These are phyloP conservation scores for Cossypha heuglini DNA, from an alignment of 2,797 vertebrate genomes.

Conservation along the genomic window DNA sequence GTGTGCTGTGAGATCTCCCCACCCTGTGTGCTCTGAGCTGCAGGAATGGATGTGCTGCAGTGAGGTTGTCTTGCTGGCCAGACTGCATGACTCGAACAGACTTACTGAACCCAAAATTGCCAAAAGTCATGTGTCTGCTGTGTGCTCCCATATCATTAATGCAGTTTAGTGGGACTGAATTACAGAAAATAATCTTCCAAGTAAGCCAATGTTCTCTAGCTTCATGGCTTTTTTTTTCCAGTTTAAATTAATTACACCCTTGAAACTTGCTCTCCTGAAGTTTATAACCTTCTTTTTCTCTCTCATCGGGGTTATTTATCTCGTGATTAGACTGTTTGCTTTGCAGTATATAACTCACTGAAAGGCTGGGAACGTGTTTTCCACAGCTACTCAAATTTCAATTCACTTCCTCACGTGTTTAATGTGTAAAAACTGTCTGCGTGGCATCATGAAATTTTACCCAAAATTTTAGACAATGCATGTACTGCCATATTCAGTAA, in stretches of 20 bases:
- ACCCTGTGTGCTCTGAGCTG: neutral
- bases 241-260: neutral
- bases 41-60: neutral
- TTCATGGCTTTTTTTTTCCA: neutral
- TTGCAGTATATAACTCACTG: slow-evolving; percentile 24
- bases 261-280: neutral
- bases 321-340: slow-evolving; percentile 1
- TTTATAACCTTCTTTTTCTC: slow-evolving; percentile 4
- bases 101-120: neutral
- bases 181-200: neutral
- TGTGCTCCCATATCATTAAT: neutral
- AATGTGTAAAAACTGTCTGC: neutral
- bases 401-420: neutral
- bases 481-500: neutral
- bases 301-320: neutral
- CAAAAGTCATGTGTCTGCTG: neutral
- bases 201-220: neutral
- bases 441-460: neutral
- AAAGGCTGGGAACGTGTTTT: neutral
- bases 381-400: neutral
- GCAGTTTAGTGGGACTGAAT: neutral
- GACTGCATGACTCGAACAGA: neutral
- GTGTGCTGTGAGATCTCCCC: neutral
- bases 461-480: neutral
- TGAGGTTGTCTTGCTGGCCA: neutral